Conservation (phyloP, 2,797 vertebrate species). For the Leontopithecus rosalia region DNA sequence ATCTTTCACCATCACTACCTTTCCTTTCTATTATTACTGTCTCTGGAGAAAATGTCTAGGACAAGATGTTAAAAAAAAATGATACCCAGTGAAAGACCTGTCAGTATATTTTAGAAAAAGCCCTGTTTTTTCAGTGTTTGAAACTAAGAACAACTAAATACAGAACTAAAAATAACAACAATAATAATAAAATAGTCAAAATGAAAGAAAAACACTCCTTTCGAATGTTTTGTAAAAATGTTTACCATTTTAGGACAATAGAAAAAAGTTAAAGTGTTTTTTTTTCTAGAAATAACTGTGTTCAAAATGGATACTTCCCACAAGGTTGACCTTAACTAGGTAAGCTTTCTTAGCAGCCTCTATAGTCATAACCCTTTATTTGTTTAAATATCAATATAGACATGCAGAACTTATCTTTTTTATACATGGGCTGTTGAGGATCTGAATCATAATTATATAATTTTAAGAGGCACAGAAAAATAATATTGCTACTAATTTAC, state of each 20-base stretch:
- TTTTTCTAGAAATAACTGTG: not conserved
- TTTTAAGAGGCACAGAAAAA: not conserved
- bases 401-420: not conserved
- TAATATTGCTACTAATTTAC: not conserved
- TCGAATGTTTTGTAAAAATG: not conserved
- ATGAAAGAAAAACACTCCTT: not conserved
- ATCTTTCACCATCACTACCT: not conserved
- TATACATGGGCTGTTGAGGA: not conserved
- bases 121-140: not conserved
- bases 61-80: not conserved
- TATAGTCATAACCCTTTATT: constrained; percentile 28
- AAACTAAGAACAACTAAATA: too few species aligned
- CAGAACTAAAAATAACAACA: not conserved
- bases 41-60: not conserved
- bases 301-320: not conserved
- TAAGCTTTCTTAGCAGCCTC: not conserved
- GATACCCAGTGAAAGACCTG: not conserved
- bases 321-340: not conserved
- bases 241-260: not conserved
- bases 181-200: not conserved
- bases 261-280: not conserved
- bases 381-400: not conserved
- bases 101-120: not conserved
- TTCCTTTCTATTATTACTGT: not conserved
- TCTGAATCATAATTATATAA: not conserved